Percentiles rank a stretch among this genome's conserved stretches.
Evolutionary conservation across 2,888 invertebrate genomes (phyloP).

Genomic region (Zele albiditarsus): DNA sequence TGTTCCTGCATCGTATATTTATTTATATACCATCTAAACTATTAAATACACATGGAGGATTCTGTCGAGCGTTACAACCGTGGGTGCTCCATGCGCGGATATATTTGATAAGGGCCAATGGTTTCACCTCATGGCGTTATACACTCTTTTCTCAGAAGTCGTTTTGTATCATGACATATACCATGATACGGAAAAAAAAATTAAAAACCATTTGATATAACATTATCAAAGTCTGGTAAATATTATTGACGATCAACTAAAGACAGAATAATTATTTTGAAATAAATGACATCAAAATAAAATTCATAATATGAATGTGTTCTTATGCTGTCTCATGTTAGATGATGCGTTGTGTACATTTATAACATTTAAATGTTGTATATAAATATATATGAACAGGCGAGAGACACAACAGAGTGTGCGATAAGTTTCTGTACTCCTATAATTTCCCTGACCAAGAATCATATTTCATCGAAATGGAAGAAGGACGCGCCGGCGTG

Average conservation of each 20-base stretch:
- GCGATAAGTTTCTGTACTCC: background rate
- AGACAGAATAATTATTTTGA: too few species aligned
- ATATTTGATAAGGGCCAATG: constrained; percentile 25
- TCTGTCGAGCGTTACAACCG: constrained; percentile 24
- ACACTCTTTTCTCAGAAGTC: background rate
- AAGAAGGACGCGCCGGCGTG: constrained; percentile 48
- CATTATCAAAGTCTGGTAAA: too few species aligned
- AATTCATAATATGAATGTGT: too few species aligned
- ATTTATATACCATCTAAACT: too few species aligned
- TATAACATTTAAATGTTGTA: background rate
- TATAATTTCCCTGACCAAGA: constrained; percentile 51
- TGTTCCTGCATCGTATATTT: background rate
- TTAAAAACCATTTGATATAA: too few species aligned
- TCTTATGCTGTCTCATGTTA: too few species aligned
- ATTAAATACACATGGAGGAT: background rate
- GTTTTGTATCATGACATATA: background rate
- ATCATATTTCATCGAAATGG: constrained; percentile 59
- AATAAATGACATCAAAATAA: too few species aligned
- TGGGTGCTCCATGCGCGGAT: background rate
- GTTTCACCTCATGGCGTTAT: background rate
- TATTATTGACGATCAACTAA: too few species aligned
- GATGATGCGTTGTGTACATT: background rate
- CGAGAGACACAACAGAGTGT: background rate
- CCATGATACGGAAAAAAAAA: background rate
- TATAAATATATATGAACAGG: background rate